A percentile compares a stretch with the other conserved stretches of the same genome.
Conservation (phyloP, 2,113 vertebrate species). For the Podiceps cristatus region DNA sequence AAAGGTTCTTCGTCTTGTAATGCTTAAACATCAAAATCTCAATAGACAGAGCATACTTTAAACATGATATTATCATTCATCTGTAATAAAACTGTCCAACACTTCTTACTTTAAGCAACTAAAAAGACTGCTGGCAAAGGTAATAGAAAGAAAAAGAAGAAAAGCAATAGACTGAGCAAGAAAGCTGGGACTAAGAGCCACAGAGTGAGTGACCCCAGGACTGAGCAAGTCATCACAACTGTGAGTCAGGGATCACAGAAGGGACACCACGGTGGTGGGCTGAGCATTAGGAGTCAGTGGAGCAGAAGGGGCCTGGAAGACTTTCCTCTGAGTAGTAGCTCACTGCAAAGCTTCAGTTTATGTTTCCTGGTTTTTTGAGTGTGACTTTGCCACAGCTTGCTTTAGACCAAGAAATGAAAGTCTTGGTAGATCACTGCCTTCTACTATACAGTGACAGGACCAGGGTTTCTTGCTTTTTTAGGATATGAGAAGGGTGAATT, state of each 20-base stretch:
- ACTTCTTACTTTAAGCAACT: not conserved
- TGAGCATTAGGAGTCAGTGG: not conserved
- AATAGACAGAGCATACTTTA: not conserved
- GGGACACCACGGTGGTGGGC: not conserved
- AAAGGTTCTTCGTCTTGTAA: not conserved
- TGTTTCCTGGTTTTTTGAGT: not conserved
- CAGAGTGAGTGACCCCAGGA: not conserved
- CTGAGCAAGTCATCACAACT: not conserved
- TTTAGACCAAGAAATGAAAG: not conserved
- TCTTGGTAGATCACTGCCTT: not conserved
- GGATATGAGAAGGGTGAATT: not conserved
- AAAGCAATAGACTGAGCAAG: not conserved
- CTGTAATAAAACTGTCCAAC: not conserved
- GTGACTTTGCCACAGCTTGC: not conserved
- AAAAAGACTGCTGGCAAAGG: not conserved
- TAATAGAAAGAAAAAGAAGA: not conserved
- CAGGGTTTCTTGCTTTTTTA: not conserved
- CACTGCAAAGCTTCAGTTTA: not conserved
- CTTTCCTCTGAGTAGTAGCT: not conserved
- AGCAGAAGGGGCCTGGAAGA: not conserved
- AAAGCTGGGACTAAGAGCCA: not conserved
- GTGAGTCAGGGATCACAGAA: not conserved
- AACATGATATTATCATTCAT: not conserved
- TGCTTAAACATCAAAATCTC: not conserved
- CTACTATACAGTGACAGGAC: not conserved